A percentile compares a stretch with the other conserved stretches of the same genome.
phyloP scores from a whole-genome alignment of 2,797 vertebrate genomes.

The Myotis myotis region DNA sequence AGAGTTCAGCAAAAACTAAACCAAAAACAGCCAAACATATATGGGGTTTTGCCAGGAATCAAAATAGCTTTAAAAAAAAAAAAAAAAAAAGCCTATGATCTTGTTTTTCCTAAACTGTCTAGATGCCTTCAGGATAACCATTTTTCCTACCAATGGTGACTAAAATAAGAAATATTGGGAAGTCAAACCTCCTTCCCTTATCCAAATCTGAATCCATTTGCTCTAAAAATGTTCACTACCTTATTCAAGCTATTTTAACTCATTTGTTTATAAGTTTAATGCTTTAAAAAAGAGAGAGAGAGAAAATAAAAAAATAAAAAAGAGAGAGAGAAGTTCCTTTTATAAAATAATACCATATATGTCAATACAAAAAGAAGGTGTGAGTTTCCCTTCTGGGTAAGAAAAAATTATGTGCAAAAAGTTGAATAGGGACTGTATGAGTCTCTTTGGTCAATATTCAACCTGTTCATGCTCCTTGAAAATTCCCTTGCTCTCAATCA shows the following conservation, averaged over 20 bases:
- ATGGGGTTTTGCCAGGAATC: conserved; percentile 40
- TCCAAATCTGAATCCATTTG: conserved; percentile 24
- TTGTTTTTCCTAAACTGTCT: conserved; percentile 61
- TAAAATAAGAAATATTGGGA: conserved; percentile 21
- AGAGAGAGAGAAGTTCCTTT: not conserved
- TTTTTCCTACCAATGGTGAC: conserved; percentile 6
- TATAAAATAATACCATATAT: conserved; percentile 15
- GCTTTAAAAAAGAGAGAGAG: not conserved
- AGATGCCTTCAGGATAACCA: conserved; percentile 30
- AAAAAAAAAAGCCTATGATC: conserved; percentile 33
- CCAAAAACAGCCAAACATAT: conserved; percentile 60
- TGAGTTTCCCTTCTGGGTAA: not conserved
- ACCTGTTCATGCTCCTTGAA: not conserved
- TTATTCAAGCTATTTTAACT: conserved; percentile 35
- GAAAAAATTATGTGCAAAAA: not conserved
- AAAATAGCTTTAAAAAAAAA: conserved; percentile 32
- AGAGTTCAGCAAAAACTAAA: conserved; percentile 60
- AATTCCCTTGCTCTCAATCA: not conserved
- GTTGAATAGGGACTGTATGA: not conserved
- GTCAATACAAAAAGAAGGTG: not conserved
- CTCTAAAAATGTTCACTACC: conserved; percentile 38
- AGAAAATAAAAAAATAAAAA: not conserved
- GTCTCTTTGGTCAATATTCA: not conserved
- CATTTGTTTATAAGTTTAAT: not conserved
- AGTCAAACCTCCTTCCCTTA: not conserved